Conservation (phyloP, 2,888 invertebrate species). For the Hyposoter dolosus region DNA sequence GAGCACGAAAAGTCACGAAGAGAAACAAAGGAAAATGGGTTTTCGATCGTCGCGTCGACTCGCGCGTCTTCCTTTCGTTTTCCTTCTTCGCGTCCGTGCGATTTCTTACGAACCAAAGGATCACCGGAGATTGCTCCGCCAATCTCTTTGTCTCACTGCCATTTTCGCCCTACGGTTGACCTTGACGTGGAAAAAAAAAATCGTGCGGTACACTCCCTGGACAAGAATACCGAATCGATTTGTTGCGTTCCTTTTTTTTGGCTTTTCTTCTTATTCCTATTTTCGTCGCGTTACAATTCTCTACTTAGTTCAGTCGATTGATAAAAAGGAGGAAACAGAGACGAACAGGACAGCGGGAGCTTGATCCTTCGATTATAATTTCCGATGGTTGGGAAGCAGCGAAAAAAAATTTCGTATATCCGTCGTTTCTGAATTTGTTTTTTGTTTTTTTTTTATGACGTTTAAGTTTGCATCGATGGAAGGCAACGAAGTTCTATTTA, state of each 20-base stretch:
- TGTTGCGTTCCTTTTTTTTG: slow-evolving; percentile 48
- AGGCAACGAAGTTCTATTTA: too few species aligned
- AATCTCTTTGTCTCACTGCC: slow-evolving; percentile 20
- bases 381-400: neutral
- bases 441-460: too few species aligned
- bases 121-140: slow-evolving; percentile 4
- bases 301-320: neutral
- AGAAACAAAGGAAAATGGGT: neutral
- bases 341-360: neutral
- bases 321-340: neutral
- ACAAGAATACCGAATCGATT: slow-evolving; percentile 47
- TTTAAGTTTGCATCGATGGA: too few species aligned
- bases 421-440: too few species aligned
- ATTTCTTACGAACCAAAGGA: neutral
- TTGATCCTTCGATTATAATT: too few species aligned
- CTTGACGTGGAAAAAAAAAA: slow-evolving; percentile 45
- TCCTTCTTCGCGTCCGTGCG: neutral
- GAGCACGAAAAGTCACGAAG: neutral
- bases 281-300: neutral
- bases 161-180: slow-evolving; percentile 26
- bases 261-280: neutral
- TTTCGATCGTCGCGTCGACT: neutral
- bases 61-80: neutral
- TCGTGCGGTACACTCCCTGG: slow-evolving; percentile 27
- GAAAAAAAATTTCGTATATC: neutral